A percentile compares a stretch with the other conserved stretches of the same genome.
phyloP scores from a whole-genome alignment of 2,797 vertebrate genomes.

The Macrochelys suwanniensis region DNA sequence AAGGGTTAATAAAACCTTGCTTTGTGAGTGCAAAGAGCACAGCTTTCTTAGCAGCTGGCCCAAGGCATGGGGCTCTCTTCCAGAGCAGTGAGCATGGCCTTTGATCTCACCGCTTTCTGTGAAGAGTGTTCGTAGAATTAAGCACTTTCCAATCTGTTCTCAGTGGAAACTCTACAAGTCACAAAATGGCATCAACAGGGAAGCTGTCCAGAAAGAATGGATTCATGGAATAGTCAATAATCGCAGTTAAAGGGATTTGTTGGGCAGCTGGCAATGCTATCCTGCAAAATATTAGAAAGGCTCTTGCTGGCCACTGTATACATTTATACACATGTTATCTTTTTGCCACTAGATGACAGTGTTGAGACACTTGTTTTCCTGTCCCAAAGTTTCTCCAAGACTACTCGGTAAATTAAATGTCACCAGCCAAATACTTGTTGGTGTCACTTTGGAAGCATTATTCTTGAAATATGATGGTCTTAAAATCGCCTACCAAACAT shows the following conservation, averaged over 20 bases:
- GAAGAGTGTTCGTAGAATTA: background rate
- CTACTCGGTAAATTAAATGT: background rate
- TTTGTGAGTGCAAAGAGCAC: background rate
- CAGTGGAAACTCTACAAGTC: background rate
- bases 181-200: background rate
- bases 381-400: background rate
- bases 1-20: background rate
- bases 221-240: background rate
- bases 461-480: background rate
- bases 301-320: background rate
- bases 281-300: background rate
- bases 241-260: accelerated
- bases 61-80: background rate
- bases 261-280: background rate
- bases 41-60: background rate
- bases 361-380: conserved; percentile 55
- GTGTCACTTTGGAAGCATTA: background rate
- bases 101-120: background rate
- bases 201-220: background rate
- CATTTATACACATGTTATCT: accelerated
- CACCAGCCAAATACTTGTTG: background rate
- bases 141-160: background rate
- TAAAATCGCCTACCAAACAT: background rate
- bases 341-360: conserved; percentile 78
- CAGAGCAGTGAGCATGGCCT: background rate